Evolutionary conservation across 2,797 vertebrate genomes (phyloP).

Genomic region (Gymnopithys bicolor): DNA sequence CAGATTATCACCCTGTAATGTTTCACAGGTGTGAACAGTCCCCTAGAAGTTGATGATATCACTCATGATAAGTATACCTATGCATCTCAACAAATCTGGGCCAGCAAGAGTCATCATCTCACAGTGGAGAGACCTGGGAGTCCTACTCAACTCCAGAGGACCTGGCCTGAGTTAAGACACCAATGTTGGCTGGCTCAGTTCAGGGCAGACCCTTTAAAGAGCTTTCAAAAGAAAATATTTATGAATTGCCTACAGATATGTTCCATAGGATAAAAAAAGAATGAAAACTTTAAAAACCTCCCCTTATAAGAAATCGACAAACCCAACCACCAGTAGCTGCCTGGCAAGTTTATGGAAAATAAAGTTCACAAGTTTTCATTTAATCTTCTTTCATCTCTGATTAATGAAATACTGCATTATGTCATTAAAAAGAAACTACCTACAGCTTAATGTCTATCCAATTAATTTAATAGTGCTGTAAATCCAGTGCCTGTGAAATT

Average conservation of each 20-base stretch:
- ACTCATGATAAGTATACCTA: not conserved
- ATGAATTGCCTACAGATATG: not conserved
- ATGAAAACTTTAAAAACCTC: not conserved
- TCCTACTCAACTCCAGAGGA: not conserved
- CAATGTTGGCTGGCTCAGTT: not conserved
- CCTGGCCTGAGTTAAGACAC: not conserved
- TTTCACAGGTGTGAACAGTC: not conserved
- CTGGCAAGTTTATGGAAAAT: not conserved
- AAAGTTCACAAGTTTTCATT: not conserved
- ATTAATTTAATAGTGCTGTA: not conserved
- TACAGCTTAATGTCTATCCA: not conserved
- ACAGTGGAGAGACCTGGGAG: not conserved
- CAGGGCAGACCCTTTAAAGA: not conserved
- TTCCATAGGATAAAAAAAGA: not conserved
- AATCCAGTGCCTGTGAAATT: not conserved
- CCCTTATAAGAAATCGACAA: accelerated
- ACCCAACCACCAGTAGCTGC: not conserved
- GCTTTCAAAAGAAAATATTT: not conserved
- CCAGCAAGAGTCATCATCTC: not conserved
- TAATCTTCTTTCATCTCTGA: not conserved
- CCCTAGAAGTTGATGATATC: not conserved
- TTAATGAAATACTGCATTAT: not conserved
- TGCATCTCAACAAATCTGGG: not conserved
- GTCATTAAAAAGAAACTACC: not conserved
- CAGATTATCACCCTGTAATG: not conserved